Evolutionary conservation across 2,888 invertebrate genomes (phyloP).

Genomic region (Temnothorax ravouxi): DNA sequence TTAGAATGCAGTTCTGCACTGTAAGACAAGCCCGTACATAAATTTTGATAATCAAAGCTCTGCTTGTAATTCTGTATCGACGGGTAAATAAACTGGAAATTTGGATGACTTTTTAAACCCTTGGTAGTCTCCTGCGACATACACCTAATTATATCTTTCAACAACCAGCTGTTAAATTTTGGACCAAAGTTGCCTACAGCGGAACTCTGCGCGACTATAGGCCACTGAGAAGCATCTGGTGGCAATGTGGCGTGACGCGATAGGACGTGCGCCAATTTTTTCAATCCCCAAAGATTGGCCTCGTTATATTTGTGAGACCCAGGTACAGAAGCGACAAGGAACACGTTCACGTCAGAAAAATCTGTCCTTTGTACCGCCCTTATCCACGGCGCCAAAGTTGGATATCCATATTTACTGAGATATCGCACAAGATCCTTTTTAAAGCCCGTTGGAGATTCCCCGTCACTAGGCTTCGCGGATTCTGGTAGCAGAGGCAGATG

Average conservation of each 20-base stretch:
- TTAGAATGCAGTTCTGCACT: slow-evolving; percentile 91
- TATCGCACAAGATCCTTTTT: slow-evolving; percentile 93
- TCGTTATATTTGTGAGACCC: slow-evolving; percentile 90
- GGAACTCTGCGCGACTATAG: slow-evolving; percentile 95
- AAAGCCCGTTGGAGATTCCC: slow-evolving; percentile 95
- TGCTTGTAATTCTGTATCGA: slow-evolving; percentile 93
- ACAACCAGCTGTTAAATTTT: slow-evolving; percentile 90
- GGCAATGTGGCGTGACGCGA: slow-evolving; percentile 89
- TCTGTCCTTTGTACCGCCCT: slow-evolving; percentile 92
- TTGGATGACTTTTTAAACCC: slow-evolving; percentile 87
- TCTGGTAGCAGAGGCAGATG: slow-evolving; percentile 90
- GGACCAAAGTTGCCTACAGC: slow-evolving; percentile 96
- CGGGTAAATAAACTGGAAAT: slow-evolving; percentile 91
- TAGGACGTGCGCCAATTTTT: slow-evolving; percentile 86
- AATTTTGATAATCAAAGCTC: slow-evolving; percentile 94
- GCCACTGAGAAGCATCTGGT: slow-evolving; percentile 88
- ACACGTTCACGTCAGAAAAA: slow-evolving; percentile 94
- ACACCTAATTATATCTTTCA: slow-evolving; percentile 91
- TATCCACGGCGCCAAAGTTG: slow-evolving; percentile 91
- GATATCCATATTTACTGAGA: slow-evolving; percentile 91
- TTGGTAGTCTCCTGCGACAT: slow-evolving; percentile 88
- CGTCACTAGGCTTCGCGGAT: slow-evolving; percentile 87
- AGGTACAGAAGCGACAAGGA: slow-evolving; percentile 94
- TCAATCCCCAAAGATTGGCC: slow-evolving; percentile 89
- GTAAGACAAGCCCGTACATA: slow-evolving; percentile 96